Percentiles rank a stretch among this genome's conserved stretches.
phyloP scores from a whole-genome alignment of 2,797 vertebrate genomes.

The Florisuga fusca region DNA sequence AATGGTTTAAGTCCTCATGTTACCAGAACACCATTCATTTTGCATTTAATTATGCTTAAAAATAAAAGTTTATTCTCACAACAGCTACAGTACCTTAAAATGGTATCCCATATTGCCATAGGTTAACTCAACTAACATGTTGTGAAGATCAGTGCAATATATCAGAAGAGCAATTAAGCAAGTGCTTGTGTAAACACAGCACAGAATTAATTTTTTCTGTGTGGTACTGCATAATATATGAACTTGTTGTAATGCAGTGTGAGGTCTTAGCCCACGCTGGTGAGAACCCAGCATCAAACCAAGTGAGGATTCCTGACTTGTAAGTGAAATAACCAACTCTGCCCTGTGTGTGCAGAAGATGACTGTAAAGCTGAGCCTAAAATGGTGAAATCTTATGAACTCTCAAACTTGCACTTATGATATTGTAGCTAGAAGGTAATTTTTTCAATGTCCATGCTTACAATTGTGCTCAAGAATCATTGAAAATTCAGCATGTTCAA shows the following conservation, averaged over 20 bases:
- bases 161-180: neutral
- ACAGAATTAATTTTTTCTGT: neutral
- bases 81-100: neutral
- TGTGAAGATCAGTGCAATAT: neutral
- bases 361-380: neutral
- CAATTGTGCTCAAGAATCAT: neutral
- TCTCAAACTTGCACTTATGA: neutral
- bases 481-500: neutral
- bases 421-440: neutral
- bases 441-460: neutral
- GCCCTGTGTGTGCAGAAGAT: neutral
- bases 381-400: neutral
- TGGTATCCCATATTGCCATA: neutral
- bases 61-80: neutral
- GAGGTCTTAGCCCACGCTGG: neutral
- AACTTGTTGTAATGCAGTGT: neutral
- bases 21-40: neutral
- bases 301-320: neutral
- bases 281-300: neutral
- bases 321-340: neutral
- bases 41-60: neutral
- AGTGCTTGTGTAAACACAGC: neutral
- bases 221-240: neutral
- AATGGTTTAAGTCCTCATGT: neutral
- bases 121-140: neutral